These are phyloP conservation scores for Panthera leo DNA, from an alignment of 2,113 vertebrate genomes.

Conservation along the genomic window DNA sequence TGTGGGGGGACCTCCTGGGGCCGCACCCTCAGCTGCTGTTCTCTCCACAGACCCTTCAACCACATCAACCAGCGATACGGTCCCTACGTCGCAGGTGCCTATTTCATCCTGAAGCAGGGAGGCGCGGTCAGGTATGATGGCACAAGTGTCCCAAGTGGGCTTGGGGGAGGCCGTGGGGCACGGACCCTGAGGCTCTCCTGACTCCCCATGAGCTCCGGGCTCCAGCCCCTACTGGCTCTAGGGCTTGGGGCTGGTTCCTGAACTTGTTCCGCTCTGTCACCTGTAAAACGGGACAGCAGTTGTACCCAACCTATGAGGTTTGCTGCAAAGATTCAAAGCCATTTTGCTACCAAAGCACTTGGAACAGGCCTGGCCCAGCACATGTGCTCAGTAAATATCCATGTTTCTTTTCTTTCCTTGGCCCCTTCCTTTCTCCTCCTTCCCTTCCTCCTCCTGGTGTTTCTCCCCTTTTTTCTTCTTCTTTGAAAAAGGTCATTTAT, in stretches of 20 bases:
- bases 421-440: not conserved
- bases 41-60: slow-evolving; percentile 80
- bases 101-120: slow-evolving; percentile 83
- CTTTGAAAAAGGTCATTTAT: not conserved
- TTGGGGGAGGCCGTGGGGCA: fast-evolving
- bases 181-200: not conserved
- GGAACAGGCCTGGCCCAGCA: not conserved
- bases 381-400: not conserved
- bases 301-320: not conserved
- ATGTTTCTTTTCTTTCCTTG: not conserved
- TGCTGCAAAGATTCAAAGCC: not conserved
- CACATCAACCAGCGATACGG: slow-evolving; percentile 76
- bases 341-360: not conserved
- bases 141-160: not conserved
- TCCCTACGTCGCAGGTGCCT: slow-evolving; percentile 80
- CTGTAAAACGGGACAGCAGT: not conserved
- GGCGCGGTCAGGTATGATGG: slow-evolving; percentile 88
- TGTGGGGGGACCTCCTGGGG: too few species aligned
- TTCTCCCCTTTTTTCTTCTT: not conserved
- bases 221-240: not conserved
- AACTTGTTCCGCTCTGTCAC: not conserved
- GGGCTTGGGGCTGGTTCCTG: not conserved
- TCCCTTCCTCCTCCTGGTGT: not conserved
- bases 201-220: fast-evolving
- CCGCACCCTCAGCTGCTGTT: not conserved